Conservation (phyloP, 2,113 vertebrate genomes). For the Columba janthina region DNA sequence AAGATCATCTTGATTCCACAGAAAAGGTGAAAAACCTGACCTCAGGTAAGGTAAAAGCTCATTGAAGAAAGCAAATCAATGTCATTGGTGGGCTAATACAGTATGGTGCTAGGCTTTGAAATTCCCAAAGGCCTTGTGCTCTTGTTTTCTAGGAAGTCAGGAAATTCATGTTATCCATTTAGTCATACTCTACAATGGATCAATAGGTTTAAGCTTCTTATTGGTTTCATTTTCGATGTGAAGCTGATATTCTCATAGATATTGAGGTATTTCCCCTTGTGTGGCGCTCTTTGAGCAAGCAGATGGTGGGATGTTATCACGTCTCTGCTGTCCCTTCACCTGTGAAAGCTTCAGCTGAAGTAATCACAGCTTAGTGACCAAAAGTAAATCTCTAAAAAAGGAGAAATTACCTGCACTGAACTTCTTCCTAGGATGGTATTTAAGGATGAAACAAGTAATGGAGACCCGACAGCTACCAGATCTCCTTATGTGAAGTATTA, state of each 20-base stretch:
- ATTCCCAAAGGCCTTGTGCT: neutral
- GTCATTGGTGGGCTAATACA: neutral
- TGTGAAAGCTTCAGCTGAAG: neutral
- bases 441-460: neutral
- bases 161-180: neutral
- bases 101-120: neutral
- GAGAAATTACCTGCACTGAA: neutral
- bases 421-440: neutral
- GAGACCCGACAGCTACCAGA: neutral
- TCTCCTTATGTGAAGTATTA: neutral
- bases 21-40: neutral
- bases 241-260: neutral
- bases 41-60: neutral
- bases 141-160: neutral
- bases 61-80: neutral
- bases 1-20: neutral
- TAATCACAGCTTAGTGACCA: neutral
- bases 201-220: neutral
- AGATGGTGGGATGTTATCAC: neutral
- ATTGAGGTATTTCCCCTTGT: neutral
- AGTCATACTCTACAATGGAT: neutral
- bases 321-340: neutral
- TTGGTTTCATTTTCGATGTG: neutral
- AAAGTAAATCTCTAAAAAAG: neutral
- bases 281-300: neutral